Percentiles rank a stretch among this genome's conserved stretches.
phyloP scores from a whole-genome alignment of 2,113 vertebrate species.

The Oryzias celebensis region DNA sequence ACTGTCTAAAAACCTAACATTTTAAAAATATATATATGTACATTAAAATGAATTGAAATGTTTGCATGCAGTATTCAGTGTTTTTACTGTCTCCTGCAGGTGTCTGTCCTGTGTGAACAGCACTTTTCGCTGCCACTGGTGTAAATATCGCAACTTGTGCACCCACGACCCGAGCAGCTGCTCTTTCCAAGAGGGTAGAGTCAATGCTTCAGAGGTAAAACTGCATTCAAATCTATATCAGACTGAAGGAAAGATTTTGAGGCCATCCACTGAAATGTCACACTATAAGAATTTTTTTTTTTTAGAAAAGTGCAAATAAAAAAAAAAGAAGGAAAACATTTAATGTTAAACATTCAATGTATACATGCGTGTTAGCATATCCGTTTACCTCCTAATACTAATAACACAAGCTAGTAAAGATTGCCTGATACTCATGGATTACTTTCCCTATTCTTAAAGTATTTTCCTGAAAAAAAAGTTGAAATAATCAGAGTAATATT shows the following conservation, averaged over 20 bases:
- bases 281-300: neutral
- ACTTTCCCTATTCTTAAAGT: no score
- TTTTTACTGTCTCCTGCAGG: constrained; percentile 68
- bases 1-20: neutral
- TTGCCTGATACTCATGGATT: no score
- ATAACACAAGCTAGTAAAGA: no score
- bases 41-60: neutral
- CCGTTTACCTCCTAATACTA: no score
- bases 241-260: constrained; percentile 15
- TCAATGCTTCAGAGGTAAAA: constrained; percentile 90
- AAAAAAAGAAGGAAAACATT: no score
- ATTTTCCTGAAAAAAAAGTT: no score
- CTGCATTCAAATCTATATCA: neutral
- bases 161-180: constrained; percentile 94
- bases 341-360: no score
- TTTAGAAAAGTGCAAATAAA: no score
- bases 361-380: no score
- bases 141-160: constrained; percentile 95
- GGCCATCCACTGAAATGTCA: constrained; percentile 6
- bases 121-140: constrained; percentile 95
- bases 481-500: neutral
- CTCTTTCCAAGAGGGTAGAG: constrained; percentile 93
- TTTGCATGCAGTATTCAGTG: neutral
- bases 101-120: constrained; percentile 96
- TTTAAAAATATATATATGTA: neutral